A percentile compares a stretch with the other conserved stretches of the same genome.
Conservation (phyloP, 2,113 vertebrate genomes). For the Gobio gobio region DNA sequence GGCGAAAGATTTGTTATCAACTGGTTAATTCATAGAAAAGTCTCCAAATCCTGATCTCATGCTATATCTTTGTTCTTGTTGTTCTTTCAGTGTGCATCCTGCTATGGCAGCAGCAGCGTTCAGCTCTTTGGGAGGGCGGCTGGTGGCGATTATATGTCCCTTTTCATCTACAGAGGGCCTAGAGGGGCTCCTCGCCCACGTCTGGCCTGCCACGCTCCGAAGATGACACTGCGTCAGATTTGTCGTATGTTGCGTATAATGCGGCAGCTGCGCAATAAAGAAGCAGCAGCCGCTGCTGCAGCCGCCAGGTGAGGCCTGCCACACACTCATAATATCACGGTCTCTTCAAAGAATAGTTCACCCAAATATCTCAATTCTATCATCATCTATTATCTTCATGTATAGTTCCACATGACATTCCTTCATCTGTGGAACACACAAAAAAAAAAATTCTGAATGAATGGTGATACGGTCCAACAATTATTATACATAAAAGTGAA, state of each 20-base stretch:
- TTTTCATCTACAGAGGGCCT: constrained; percentile 69
- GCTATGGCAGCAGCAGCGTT: constrained; percentile 64
- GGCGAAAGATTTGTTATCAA: constrained; percentile 24
- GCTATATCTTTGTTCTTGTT: not conserved
- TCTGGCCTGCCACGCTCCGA: constrained; percentile 66
- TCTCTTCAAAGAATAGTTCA: not conserved
- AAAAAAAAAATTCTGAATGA: not conserved
- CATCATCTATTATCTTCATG: not conserved
- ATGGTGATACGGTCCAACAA: not conserved
- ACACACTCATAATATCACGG: not conserved
- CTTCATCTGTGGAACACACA: not conserved
- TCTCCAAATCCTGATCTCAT: not conserved
- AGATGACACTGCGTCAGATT: constrained; percentile 79
- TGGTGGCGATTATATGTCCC: constrained; percentile 65
- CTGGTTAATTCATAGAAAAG: not conserved
- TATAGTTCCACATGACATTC: not conserved
- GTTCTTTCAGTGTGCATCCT: constrained; percentile 74
- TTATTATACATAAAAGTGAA: not conserved
- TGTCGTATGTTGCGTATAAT: constrained; percentile 73
- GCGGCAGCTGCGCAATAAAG: constrained; percentile 71
- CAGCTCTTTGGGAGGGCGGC: constrained; percentile 64
- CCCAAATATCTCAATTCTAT: not conserved
- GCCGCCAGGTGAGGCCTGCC: constrained; percentile 63
- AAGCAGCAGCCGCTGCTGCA: constrained; percentile 59
- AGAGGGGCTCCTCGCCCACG: constrained; percentile 65